Evolutionary conservation across 2,888 invertebrate species (phyloP).

Genomic region (Orthonevra nobilis): DNA sequence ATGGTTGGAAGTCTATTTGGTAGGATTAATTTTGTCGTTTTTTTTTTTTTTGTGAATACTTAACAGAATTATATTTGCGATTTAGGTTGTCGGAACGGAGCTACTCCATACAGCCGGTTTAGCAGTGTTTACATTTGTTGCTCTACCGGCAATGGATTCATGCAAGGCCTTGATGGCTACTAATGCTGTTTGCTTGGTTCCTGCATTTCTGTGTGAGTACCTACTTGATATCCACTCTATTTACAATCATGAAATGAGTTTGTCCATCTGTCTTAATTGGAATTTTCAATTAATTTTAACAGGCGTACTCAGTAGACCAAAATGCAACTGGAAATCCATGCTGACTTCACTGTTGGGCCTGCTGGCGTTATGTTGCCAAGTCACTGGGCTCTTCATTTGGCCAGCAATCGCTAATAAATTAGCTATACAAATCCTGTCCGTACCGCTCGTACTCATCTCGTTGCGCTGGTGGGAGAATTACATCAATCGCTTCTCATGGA

Average conservation of each 20-base stretch:
- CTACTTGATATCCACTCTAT: constrained; percentile 63
- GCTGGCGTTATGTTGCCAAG: constrained; percentile 84
- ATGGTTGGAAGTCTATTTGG: constrained; percentile 82
- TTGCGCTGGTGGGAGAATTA: constrained; percentile 93
- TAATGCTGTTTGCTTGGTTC: constrained; percentile 91
- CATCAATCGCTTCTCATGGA: constrained; percentile 80
- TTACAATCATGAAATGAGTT: constrained; percentile 13
- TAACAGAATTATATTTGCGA: constrained; percentile 34
- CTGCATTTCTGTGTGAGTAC: constrained; percentile 86
- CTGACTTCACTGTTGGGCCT: constrained; percentile 72
- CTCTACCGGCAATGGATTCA: constrained; percentile 90
- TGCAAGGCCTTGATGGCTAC: constrained; percentile 91
- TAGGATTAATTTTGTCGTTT: constrained; percentile 76
- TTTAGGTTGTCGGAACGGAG: constrained; percentile 86
- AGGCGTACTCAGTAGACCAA: constrained; percentile 75
- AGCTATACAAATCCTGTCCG: constrained; percentile 82
- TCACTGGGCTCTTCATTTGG: constrained; percentile 86
- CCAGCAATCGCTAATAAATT: constrained; percentile 82
- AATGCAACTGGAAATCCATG: constrained; percentile 74
- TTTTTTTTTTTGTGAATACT: not conserved
- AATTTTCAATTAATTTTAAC: not conserved
- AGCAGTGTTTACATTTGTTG: constrained; percentile 86
- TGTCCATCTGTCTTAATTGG: not conserved
- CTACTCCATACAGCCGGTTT: constrained; percentile 89
- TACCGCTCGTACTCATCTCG: constrained; percentile 86